These are phyloP conservation scores for Drosophila fuyamai DNA, from an alignment of 1,140 invertebrate species.

Conservation along the genomic window DNA sequence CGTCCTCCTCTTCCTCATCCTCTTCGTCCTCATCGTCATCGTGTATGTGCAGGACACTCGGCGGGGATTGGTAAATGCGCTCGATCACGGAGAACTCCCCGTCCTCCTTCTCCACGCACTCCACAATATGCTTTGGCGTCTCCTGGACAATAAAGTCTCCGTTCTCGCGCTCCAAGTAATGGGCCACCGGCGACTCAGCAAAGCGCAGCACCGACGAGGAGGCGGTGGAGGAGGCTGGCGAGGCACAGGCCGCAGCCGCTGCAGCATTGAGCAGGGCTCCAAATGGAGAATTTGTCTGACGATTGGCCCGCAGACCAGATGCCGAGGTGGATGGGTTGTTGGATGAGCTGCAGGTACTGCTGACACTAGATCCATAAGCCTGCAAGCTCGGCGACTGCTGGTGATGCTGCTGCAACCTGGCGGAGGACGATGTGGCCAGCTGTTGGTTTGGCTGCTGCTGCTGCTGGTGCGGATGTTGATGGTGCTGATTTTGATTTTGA, in stretches of 20 bases:
- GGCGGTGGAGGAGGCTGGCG: conserved; percentile 49
- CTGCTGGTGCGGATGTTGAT: conserved; percentile 32
- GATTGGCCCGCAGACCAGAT: conserved; percentile 20
- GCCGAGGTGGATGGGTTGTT: conserved; percentile 1
- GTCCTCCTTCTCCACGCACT: conserved; percentile 82
- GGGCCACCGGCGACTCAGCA: conserved; percentile 80
- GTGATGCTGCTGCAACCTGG: conserved; percentile 28
- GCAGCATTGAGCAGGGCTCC: conserved; percentile 69
- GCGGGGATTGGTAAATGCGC: conserved; percentile 82
- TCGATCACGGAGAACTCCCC: conserved; percentile 83
- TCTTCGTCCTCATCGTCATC: conserved; percentile 78
- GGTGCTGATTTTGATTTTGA: conserved; percentile 27
- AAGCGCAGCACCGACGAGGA: conserved; percentile 68
- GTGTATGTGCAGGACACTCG: conserved; percentile 81
- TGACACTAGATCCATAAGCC: conserved; percentile 13
- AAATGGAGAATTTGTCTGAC: conserved; percentile 69
- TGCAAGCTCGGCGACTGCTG: conserved; percentile 25
- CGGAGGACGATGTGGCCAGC: conserved; percentile 1
- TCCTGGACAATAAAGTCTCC: conserved; percentile 84
- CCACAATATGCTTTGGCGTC: conserved; percentile 81
- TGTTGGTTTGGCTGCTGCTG: conserved; percentile 21
- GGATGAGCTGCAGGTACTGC: conserved; percentile 22
- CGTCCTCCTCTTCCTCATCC: conserved; percentile 43
- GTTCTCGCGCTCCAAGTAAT: conserved; percentile 81
- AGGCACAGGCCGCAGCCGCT: conserved; percentile 59